Base-by-base conservation (phyloP, 2,113 vertebrate genomes). In the Marmota flaviventris region DNA sequence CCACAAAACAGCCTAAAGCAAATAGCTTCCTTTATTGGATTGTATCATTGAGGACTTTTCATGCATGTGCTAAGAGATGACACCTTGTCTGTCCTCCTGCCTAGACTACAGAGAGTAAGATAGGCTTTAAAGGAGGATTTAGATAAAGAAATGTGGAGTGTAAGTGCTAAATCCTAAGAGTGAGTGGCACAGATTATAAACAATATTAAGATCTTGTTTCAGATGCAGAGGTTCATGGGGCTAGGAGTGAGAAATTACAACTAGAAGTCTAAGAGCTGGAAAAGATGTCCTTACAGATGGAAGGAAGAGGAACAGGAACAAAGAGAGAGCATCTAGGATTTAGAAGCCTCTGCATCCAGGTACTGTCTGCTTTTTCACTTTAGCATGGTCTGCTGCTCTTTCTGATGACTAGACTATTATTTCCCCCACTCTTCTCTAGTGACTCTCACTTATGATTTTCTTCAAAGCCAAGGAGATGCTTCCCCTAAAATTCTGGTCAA, bases 381-480 rank as follows among this genome's bases (percentile, higher is more conserved):
- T 34, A 56, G 53, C 63, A 3, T 14, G 10, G 0, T 63, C 8
- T 0, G 0, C 13, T 65, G 16, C 16, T 69, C 0, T 24, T 11
- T 48, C 34, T 20, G 5, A 24, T 73, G 5, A 18, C 14, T 53
- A 17, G 42, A 77, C 67, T n/a, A 12, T 16, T 42, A 20, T 91
- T 22, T 63, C 4, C 10, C 8, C 1, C 8, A 65, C 4, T 78
- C 20, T 75, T 75, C 32, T 61, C 2, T 76, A 29, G 7, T 73
- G 17, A 16, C 6, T 78, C 69, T 1, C 20, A 53, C 53, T 67
- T 5, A 10, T 8, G 53, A 39, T 56, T 42, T 29, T 34, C 27
- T 12, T 76, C 34, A 78, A 18, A 85, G 17, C 24, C 29, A 42
- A 73, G 29, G n/a, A 63, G 42, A 56, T 1, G 72, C 25, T 72